A percentile compares a stretch with the other conserved stretches of the same genome.
phyloP scores from a whole-genome alignment of 2,797 vertebrate species.

The Ptychadena robeensis region DNA sequence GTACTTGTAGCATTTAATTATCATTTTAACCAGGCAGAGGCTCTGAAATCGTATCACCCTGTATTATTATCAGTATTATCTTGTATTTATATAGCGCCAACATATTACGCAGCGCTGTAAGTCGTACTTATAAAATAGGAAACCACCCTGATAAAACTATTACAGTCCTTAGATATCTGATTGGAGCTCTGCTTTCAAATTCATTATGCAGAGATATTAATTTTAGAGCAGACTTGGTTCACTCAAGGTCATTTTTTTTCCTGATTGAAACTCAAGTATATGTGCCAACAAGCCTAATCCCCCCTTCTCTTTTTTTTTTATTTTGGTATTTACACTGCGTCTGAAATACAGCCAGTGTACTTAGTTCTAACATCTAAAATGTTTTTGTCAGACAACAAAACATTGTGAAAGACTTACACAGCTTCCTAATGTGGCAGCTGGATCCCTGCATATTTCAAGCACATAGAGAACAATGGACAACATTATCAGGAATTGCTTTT shows the following conservation, averaged over 20 bases:
- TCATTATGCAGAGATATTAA: not conserved
- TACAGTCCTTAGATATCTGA: not conserved
- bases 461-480: conserved; percentile 49
- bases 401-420: conserved; percentile 29
- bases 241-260: conserved; percentile 4
- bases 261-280: conserved; percentile 8
- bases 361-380: not conserved
- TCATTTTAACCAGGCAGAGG: not conserved
- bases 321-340: not conserved
- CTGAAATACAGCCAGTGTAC: not conserved
- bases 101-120: too few relatives aligned
- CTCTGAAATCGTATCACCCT: not conserved
- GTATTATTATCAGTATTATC: too few relatives aligned
- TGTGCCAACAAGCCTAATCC: not conserved
- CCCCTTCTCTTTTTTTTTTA: not conserved
- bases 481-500: conserved; percentile 49
- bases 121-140: not conserved
- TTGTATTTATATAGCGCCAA: too few relatives aligned
- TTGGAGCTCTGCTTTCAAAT: not conserved
- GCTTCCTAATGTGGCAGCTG: conserved; percentile 36
- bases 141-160: conserved; percentile 3
- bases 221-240: not conserved
- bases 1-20: conserved; percentile 20
- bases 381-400: conserved; percentile 29
- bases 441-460: conserved; percentile 43